These are phyloP conservation scores for Macroglossus sobrinus DNA, from an alignment of 2,113 vertebrate genomes.

Conservation along the genomic window DNA sequence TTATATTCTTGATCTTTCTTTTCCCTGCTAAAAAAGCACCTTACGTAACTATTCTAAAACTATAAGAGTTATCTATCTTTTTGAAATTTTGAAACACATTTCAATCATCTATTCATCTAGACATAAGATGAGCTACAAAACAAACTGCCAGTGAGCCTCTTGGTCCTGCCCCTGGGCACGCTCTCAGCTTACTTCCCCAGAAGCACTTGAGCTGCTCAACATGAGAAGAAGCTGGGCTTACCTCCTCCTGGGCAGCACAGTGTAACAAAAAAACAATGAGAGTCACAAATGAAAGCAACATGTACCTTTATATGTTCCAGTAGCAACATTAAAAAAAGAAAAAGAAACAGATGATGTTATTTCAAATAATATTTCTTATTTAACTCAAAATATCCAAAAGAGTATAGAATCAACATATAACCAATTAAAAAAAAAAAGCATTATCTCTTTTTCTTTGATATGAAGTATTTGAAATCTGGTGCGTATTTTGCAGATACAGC, in stretches of 20 bases:
- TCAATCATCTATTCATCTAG: background rate
- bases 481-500: background rate
- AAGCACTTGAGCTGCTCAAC: background rate
- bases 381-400: background rate
- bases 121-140: background rate
- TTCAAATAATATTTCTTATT: background rate
- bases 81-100: background rate
- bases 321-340: background rate
- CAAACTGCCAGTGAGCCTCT: background rate
- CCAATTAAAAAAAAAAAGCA: background rate
- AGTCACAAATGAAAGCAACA: background rate
- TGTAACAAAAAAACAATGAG: background rate
- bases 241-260: background rate
- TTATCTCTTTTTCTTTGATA: background rate
- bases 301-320: background rate
- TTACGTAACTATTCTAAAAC: conserved; percentile 17
- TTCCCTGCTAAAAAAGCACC: background rate
- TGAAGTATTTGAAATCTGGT: background rate
- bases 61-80: background rate
- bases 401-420: background rate
- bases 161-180: background rate
- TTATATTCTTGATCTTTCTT: background rate
- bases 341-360: background rate
- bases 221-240: background rate
- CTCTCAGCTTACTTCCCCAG: background rate